phyloP scores from a whole-genome alignment of 2,113 vertebrate genomes.

The Columba livia region DNA sequence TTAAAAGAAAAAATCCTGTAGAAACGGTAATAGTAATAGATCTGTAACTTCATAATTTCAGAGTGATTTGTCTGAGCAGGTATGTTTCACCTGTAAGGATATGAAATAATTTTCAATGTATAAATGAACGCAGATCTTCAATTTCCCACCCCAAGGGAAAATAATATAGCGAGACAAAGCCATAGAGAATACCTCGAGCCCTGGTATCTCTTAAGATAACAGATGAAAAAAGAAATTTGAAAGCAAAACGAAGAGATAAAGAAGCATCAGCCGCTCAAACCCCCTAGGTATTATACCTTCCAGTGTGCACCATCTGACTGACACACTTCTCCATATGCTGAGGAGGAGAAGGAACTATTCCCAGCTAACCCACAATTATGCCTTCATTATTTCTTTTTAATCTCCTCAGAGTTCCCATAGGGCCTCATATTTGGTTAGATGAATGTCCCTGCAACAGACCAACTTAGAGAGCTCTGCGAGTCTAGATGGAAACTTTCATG shows the following conservation, averaged over 20 bases:
- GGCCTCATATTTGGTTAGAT: conserved; percentile 67
- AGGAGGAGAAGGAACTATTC: conserved; percentile 72
- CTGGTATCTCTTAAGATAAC: conserved; percentile 66
- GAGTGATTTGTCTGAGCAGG: not conserved
- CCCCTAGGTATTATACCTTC: conserved; percentile 74
- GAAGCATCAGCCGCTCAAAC: conserved; percentile 63
- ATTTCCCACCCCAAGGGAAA: not conserved
- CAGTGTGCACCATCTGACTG: conserved; percentile 72
- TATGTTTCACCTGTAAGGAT: conserved; percentile 3
- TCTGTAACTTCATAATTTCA: not conserved
- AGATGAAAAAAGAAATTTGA: conserved; percentile 68
- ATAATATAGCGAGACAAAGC: not conserved
- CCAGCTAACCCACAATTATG: conserved; percentile 73
- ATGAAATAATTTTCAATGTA: not conserved
- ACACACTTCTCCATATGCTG: conserved; percentile 75
- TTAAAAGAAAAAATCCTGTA: not conserved
- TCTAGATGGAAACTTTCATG: conserved; percentile 34
- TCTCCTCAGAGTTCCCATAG: conserved; percentile 66
- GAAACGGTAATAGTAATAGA: not conserved
- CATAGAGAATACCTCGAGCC: conserved; percentile 44
- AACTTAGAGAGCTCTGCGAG: conserved; percentile 15
- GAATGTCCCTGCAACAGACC: conserved; percentile 61
- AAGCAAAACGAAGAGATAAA: conserved; percentile 72
- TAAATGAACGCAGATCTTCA: not conserved
- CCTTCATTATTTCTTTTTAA: conserved; percentile 76